A percentile compares a stretch with the other conserved stretches of the same genome.
These are phyloP conservation scores for Temnothorax longispinosus DNA, from an alignment of 1,140 invertebrate species.

Conservation along the genomic window DNA sequence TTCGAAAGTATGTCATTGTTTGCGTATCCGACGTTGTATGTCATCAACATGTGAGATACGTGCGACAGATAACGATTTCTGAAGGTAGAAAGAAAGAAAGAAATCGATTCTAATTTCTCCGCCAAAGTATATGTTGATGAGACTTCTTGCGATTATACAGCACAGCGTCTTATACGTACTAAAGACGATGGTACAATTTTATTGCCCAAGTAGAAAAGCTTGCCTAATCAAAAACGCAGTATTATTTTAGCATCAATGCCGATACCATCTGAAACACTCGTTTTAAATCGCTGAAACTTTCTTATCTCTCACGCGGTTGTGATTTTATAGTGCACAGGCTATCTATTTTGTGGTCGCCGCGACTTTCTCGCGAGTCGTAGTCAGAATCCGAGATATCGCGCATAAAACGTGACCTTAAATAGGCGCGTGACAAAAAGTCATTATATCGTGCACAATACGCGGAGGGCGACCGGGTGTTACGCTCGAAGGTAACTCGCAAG, in stretches of 20 bases:
- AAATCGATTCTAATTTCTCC: constrained; percentile 1
- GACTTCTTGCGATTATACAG: not conserved
- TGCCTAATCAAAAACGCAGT: not conserved
- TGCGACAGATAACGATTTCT: not conserved
- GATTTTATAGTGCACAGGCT: constrained; percentile 11
- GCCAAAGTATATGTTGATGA: not conserved
- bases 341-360: not conserved
- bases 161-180: too few relatives aligned
- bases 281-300: not conserved
- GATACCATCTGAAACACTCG: constrained; percentile 10
- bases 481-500: constrained; percentile 66
- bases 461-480: constrained; percentile 58
- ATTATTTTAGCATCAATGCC: not conserved
- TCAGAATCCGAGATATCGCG: constrained; percentile 1
- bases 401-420: constrained; percentile 54
- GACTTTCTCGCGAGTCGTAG: not conserved
- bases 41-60: not conserved
- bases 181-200: not conserved
- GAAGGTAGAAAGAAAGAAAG: not conserved
- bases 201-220: not conserved
- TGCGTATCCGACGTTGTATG: not conserved
- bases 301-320: not conserved
- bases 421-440: constrained; percentile 67
- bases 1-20: constrained; percentile 31
- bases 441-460: constrained; percentile 49